Evolutionary conservation across 2,113 vertebrate species (phyloP).

Genomic region (Crotalus viridis): DNA sequence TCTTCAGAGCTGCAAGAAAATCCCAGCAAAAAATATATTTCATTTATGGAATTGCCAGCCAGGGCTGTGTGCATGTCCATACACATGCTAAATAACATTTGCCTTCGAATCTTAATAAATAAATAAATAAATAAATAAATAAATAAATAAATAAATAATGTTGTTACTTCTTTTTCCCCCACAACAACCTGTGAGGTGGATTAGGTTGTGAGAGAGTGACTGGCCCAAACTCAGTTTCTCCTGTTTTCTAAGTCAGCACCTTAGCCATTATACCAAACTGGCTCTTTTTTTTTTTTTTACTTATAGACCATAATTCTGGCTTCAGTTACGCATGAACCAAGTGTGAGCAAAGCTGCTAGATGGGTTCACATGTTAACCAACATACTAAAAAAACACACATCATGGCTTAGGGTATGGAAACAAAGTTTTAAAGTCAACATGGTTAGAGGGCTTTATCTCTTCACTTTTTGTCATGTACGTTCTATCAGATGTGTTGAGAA

Average conservation of each 20-base stretch:
- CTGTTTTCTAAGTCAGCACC: not conserved
- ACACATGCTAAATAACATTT: not conserved
- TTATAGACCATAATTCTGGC: not conserved
- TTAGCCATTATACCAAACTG: not conserved
- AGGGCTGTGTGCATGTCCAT: not conserved
- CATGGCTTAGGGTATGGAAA: not conserved
- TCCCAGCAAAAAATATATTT: not conserved
- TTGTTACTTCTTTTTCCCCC: not conserved
- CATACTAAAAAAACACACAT: not conserved
- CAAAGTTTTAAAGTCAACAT: not conserved
- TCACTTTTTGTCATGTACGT: not conserved
- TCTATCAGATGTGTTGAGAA: not conserved
- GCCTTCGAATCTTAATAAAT: not conserved
- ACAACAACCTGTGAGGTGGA: not conserved
- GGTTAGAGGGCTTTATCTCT: not conserved
- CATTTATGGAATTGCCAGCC: not conserved
- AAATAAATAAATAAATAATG: not conserved
- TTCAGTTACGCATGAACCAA: not conserved
- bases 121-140: not conserved
- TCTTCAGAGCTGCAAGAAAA: not conserved
- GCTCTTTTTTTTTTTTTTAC: not conserved
- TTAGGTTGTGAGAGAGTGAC: not conserved
- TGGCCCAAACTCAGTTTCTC: not conserved
- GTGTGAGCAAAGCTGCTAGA: not conserved
- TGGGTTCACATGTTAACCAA: not conserved